phyloP scores from a whole-genome alignment of 2,888 invertebrate genomes.

The Papilio protenor region DNA sequence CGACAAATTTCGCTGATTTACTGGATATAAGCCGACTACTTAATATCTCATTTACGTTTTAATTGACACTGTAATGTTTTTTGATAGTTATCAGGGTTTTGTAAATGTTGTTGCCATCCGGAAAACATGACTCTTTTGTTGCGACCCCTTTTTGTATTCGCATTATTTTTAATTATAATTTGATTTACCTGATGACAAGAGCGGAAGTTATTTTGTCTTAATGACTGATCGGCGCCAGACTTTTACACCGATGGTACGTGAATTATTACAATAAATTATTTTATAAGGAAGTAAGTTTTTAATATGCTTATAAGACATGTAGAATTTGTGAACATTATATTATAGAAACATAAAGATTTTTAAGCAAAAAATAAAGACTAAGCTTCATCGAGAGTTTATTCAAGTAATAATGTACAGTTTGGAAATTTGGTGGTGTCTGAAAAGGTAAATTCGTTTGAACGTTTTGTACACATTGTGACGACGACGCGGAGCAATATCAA shows the following conservation, averaged over 20 bases:
- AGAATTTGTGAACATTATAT: neutral
- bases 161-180: slow-evolving; percentile 8
- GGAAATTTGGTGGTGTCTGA: too few species aligned
- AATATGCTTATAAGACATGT: neutral
- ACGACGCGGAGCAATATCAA: too few species aligned
- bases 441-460: too few species aligned
- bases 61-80: slow-evolving; percentile 28
- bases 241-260: neutral
- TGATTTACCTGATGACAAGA: slow-evolving; percentile 4
- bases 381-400: slow-evolving; percentile 56
- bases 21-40: slow-evolving; percentile 35
- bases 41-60: slow-evolving; percentile 44
- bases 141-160: too few species aligned
- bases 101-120: slow-evolving; percentile 8
- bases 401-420: slow-evolving; percentile 49
- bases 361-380: neutral
- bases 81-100: slow-evolving; percentile 27
- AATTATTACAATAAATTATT: neutral
- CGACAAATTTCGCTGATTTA: slow-evolving; percentile 37
- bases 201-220: neutral
- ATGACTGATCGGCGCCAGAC: neutral
- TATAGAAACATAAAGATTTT: neutral
- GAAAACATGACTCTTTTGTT: slow-evolving; percentile 8
- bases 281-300: slow-evolving; percentile 1
- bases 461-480: too few species aligned